A percentile compares a stretch with the other conserved stretches of the same genome.
phyloP scores from a whole-genome alignment of 2,113 vertebrate genomes.

The Azemiops feae region DNA sequence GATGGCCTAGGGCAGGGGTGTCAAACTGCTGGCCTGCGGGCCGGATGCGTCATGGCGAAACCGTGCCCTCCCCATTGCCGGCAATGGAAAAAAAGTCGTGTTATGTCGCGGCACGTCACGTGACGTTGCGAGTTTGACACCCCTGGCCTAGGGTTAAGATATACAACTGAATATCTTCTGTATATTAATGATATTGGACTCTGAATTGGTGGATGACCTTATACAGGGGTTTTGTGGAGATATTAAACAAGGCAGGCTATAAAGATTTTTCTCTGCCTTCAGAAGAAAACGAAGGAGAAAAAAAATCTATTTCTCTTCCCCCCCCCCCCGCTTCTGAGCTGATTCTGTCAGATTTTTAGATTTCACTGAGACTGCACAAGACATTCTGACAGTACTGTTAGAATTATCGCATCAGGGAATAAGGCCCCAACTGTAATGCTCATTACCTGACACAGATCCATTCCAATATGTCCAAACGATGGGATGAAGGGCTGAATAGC shows the following conservation, averaged over 20 bases:
- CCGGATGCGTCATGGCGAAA: no score
- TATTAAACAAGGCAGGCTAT: neutral
- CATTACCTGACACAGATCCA: slow-evolving; percentile 81
- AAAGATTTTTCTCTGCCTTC: neutral
- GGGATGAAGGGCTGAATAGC: slow-evolving; percentile 77
- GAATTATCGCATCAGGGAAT: neutral
- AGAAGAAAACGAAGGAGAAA: neutral
- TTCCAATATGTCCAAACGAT: slow-evolving; percentile 78
- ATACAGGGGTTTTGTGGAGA: neutral
- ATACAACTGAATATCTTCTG: neutral
- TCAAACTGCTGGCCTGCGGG: no score
- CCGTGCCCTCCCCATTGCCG: no score
- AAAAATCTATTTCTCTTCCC: no score
- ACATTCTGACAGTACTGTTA: neutral
- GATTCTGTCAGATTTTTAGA: neutral
- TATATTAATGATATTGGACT: neutral
- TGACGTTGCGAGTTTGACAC: no score
- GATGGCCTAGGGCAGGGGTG: neutral
- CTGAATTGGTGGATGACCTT: neutral
- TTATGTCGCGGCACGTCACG: no score
- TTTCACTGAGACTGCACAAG: neutral
- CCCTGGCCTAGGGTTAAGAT: neutral
- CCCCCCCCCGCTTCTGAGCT: neutral
- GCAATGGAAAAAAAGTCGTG: no score
- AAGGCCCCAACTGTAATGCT: no score